Evolutionary conservation across 1,140 invertebrate species (phyloP).

Genomic region (Drosophila punjabiensis): DNA sequence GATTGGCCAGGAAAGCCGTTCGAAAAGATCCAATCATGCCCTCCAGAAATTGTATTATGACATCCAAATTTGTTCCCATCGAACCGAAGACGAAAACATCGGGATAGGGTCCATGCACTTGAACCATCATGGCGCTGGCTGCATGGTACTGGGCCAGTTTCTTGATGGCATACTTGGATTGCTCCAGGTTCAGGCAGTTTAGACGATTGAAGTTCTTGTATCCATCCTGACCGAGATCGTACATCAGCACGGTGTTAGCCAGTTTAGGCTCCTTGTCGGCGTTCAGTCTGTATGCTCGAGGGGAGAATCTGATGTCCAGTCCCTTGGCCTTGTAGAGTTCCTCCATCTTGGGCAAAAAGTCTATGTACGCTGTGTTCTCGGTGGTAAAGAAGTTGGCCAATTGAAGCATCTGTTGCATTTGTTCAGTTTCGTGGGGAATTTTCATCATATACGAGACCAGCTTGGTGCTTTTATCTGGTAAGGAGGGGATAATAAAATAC

Average conservation of each 20-base stretch:
- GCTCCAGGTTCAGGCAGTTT: constrained; percentile 86
- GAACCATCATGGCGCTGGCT: constrained; percentile 52
- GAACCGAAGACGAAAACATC: constrained; percentile 39
- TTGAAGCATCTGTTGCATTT: constrained; percentile 64
- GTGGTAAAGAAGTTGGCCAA: constrained; percentile 60
- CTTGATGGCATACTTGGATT: constrained; percentile 85
- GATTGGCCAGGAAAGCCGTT: constrained; percentile 50
- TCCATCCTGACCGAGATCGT: constrained; percentile 86
- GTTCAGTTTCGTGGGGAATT: constrained; percentile 50
- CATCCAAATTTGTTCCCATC: constrained; percentile 14
- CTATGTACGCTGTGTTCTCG: constrained; percentile 63
- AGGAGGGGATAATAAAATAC: neutral
- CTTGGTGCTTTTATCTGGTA: constrained; percentile 56
- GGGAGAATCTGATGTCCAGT: constrained; percentile 53
- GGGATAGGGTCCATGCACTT: constrained; percentile 50
- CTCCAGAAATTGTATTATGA: constrained; percentile 31
- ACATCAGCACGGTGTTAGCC: constrained; percentile 77
- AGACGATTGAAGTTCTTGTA: constrained; percentile 87
- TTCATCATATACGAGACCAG: constrained; percentile 72
- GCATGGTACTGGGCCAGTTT: constrained; percentile 87
- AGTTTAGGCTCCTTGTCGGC: constrained; percentile 42
- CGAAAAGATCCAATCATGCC: constrained; percentile 43
- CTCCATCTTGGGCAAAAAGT: constrained; percentile 68
- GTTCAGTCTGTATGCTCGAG: constrained; percentile 47
- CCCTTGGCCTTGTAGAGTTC: constrained; percentile 65